Evolutionary conservation across 2,888 invertebrate genomes (phyloP).

Genomic region (Ochropacha duplaris): DNA sequence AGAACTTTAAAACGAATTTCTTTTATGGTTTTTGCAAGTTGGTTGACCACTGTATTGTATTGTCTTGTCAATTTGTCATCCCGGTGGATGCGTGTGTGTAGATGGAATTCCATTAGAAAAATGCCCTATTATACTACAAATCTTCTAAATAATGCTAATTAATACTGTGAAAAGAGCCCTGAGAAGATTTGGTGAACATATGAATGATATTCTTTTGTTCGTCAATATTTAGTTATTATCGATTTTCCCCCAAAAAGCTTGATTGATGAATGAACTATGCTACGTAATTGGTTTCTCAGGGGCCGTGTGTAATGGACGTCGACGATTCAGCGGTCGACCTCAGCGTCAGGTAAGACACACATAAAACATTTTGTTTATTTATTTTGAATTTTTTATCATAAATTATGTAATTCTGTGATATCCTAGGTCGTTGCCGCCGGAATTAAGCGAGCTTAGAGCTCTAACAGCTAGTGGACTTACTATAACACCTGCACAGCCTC

Average conservation of each 20-base stretch:
- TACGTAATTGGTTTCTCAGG: conserved; percentile 50
- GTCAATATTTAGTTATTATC: not conserved
- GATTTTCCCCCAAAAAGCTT: conserved; percentile 1
- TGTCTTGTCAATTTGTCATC: conserved; percentile 46
- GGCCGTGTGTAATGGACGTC: conserved; percentile 88
- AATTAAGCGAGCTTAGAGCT: conserved; percentile 82
- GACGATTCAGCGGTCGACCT: conserved; percentile 95
- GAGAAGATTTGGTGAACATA: not conserved
- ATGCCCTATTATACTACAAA: conserved; percentile 3
- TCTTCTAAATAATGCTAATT: not conserved
- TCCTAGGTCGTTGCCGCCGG: conserved; percentile 74
- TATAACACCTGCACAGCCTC: conserved; percentile 85
- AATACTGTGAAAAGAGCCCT: not conserved
- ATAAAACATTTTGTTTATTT: conserved; percentile 17
- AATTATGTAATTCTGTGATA: conserved; percentile 37
- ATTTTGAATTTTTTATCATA: conserved; percentile 16
- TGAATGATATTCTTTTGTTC: not conserved
- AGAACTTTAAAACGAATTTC: not conserved
- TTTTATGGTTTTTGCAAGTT: conserved; percentile 7
- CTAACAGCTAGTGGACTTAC: conserved; percentile 85
- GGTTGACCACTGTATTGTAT: conserved; percentile 12
- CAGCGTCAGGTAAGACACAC: conserved; percentile 87
- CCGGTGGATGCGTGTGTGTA: conserved; percentile 59
- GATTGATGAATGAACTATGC: conserved; percentile 46
- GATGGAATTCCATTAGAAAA: conserved; percentile 35